A percentile compares a stretch with the other conserved stretches of the same genome.
Evolutionary conservation across 2,797 vertebrate species (phyloP).

Genomic region (Mormyrops boulengeri): DNA sequence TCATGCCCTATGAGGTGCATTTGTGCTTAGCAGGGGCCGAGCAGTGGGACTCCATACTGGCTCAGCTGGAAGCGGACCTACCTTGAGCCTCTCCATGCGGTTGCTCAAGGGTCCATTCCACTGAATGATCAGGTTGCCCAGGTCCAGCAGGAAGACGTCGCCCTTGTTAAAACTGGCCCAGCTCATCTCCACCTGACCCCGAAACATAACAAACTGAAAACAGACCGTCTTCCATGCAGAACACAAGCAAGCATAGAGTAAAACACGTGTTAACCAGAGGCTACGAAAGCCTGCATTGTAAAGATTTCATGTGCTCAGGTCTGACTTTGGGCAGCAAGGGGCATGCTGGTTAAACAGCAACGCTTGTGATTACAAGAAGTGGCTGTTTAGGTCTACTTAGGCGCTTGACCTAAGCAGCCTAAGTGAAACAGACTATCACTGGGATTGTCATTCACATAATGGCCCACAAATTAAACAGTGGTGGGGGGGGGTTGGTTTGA

Average conservation of each 20-base stretch:
- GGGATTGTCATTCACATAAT: background rate
- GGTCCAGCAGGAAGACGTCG: conserved; percentile 76
- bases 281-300: background rate
- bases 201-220: background rate
- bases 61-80: conserved; percentile 28
- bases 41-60: background rate
- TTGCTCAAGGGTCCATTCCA: conserved; percentile 80
- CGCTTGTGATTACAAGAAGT: background rate
- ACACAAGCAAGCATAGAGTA: background rate
- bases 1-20: conserved; percentile 62
- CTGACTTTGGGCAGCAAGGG: background rate
- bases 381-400: background rate
- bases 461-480: background rate
- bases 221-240: background rate
- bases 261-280: background rate
- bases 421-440: background rate
- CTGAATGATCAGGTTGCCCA: conserved; percentile 76
- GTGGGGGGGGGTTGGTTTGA: background rate
- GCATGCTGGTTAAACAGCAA: background rate
- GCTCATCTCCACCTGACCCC: conserved; percentile 70
- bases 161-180: conserved; percentile 80
- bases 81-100: conserved; percentile 70
- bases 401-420: background rate
- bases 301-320: background rate
- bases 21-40: background rate